phyloP scores from a whole-genome alignment of 2,113 vertebrate species.

The Ptychochromis oligacanthus region DNA sequence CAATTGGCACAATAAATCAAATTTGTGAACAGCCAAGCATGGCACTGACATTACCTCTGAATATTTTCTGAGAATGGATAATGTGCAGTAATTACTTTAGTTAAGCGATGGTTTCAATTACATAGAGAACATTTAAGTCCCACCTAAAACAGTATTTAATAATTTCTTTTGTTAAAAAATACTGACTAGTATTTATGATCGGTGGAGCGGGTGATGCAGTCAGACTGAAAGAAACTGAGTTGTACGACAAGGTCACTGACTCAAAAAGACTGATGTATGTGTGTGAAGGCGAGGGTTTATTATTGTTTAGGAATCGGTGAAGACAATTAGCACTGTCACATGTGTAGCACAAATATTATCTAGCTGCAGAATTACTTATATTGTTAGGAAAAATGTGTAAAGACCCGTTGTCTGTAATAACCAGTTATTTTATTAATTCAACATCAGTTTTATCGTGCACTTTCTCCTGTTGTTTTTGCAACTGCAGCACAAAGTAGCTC shows the following conservation, averaged over 20 bases:
- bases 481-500: constrained; percentile 19
- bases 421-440: constrained; percentile 52
- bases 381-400: constrained; percentile 41
- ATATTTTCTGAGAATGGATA: constrained; percentile 42
- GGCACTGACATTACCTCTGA: constrained; percentile 38
- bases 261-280: constrained; percentile 18
- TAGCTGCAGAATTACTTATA: constrained; percentile 7
- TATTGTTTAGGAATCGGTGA: constrained; percentile 32
- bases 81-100: constrained; percentile 53
- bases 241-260: constrained; percentile 28
- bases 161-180: constrained; percentile 31
- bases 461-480: constrained; percentile 13
- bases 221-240: not conserved
- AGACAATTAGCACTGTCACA: constrained; percentile 43
- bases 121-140: constrained; percentile 24
- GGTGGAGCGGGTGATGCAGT: constrained; percentile 1
- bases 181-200: constrained; percentile 23
- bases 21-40: constrained; percentile 41
- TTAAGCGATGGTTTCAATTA: constrained; percentile 45
- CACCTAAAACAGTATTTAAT: constrained; percentile 39
- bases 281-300: constrained; percentile 30
- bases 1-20: constrained; percentile 62
- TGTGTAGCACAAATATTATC: constrained; percentile 10
- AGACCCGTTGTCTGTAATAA: constrained; percentile 41
- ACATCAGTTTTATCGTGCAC: constrained; percentile 38